Base-by-base conservation (phyloP, 2,113 vertebrate genomes). In the Larimichthys polyactis region DNA sequence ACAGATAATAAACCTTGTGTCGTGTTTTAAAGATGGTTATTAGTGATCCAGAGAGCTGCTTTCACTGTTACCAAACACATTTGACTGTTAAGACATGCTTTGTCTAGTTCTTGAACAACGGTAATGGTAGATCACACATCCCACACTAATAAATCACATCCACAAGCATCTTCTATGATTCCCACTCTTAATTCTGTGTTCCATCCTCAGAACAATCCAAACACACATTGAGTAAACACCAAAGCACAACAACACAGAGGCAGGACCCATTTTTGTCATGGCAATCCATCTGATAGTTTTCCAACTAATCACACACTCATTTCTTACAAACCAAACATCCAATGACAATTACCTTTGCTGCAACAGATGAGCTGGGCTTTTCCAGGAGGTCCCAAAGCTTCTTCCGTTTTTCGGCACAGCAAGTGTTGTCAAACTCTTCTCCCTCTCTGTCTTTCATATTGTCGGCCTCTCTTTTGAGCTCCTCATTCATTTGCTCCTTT, bases 401-500 rank as follows among this genome's bases (percentile, higher is more conserved):
- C 92, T 98, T 99, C 72, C 98, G 93, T 94, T 99, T 99, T 43
- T 99, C 98, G 0, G 97, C 97, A 46, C 98, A 99, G 92, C 97
- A 99, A 5, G 97, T 97, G 94, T 98, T 98, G 91, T 99, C 98
- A 69, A 99, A 99, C 87, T 99, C 98, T 88, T 99, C 98, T 5
- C 97, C 98, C 59, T 99, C 98, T 59, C 97, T 95, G 75, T 99
- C 98, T 63, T 98, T 96, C 68, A 99, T 63, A 0, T 97, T 99
- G 93, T 99, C 97, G 0, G 98, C 98, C 90, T 99, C 98, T 0
- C 98, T 95, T 89, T 99, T 99, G 75, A 99, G 96, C 93, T 99
- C 98, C 89, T 99, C 98, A 0, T 99, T 99, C 98, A 99, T 99
- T 91, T 99, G 98, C 81, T 99, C 98, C 84, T 99, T 99, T 88